A percentile compares a stretch with the other conserved stretches of the same genome.
These are phyloP conservation scores for Callipepla squamata DNA, from an alignment of 2,113 vertebrate species.

Conservation along the genomic window DNA sequence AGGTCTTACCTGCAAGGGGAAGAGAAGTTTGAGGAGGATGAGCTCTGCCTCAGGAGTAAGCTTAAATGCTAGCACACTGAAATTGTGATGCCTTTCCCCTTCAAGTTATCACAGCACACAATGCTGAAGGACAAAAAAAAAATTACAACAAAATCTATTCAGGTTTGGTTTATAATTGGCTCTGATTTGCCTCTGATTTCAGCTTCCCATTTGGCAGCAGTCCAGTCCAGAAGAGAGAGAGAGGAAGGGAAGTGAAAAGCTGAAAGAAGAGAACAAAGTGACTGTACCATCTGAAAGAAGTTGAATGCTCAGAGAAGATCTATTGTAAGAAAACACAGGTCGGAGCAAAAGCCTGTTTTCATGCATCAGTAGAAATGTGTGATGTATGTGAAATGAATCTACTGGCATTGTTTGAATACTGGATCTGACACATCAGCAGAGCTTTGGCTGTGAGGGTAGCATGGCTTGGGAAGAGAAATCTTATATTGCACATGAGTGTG, in stretches of 20 bases:
- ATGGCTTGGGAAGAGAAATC: background rate
- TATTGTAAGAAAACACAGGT: background rate
- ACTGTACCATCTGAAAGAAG: background rate
- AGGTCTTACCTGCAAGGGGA: background rate
- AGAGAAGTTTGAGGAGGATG: background rate
- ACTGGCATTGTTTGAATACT: background rate
- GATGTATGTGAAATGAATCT: background rate
- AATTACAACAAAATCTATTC: background rate
- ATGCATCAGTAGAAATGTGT: background rate
- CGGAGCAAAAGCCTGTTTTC: background rate
- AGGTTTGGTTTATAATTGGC: background rate
- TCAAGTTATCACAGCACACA: background rate
- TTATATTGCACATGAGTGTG: rapidly evolving
- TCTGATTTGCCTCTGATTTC: background rate
- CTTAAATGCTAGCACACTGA: background rate
- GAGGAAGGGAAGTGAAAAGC: background rate
- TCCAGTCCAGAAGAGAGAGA: background rate
- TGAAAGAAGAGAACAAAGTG: background rate
- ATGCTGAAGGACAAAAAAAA: background rate
- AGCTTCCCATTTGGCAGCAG: background rate
- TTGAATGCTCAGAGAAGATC: background rate
- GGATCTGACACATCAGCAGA: background rate
- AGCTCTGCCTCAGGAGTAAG: background rate
- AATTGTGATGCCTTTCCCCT: background rate
- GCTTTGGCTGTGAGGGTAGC: background rate